These are phyloP conservation scores for Sitodiplosis mosellana DNA, from an alignment of 1,140 invertebrate genomes.

Conservation along the genomic window DNA sequence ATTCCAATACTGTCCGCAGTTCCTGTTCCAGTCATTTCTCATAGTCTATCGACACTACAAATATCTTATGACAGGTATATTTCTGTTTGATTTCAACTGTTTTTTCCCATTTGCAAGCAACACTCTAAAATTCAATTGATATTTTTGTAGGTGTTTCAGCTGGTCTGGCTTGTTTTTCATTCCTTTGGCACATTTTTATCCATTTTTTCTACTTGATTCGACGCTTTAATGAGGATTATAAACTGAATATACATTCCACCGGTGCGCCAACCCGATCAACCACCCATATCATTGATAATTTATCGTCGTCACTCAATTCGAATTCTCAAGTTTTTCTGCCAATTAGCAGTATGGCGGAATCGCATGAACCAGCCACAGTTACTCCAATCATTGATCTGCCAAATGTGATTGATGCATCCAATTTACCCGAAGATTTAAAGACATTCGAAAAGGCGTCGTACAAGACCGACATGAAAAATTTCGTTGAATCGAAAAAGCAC, in stretches of 20 bases:
- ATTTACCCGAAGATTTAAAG: conserved; percentile 1
- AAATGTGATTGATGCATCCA: background rate
- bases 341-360: too few species aligned
- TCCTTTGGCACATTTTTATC: conserved; percentile 2
- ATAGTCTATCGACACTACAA: conserved; percentile 3
- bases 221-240: background rate
- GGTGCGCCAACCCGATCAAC: too few species aligned
- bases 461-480: conserved; percentile 3
- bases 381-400: background rate
- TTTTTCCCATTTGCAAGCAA: background rate
- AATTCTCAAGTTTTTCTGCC: too few species aligned
- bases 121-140: background rate
- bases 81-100: background rate
- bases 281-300: background rate
- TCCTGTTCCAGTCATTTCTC: conserved; percentile 1
- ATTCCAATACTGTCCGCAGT: conserved; percentile 4
- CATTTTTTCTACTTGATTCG: background rate
- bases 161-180: conserved; percentile 4
- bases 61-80: conserved; percentile 1
- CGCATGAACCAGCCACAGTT: background rate
- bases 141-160: conserved; percentile 4
- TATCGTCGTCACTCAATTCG: background rate
- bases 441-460: conserved; percentile 2
- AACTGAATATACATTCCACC: too few species aligned
- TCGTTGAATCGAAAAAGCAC: background rate